Percentiles rank a stretch among this genome's conserved stretches.
Evolutionary conservation across 1,140 invertebrate genomes (phyloP).

Genomic region (Tachypleus tridentatus): DNA sequence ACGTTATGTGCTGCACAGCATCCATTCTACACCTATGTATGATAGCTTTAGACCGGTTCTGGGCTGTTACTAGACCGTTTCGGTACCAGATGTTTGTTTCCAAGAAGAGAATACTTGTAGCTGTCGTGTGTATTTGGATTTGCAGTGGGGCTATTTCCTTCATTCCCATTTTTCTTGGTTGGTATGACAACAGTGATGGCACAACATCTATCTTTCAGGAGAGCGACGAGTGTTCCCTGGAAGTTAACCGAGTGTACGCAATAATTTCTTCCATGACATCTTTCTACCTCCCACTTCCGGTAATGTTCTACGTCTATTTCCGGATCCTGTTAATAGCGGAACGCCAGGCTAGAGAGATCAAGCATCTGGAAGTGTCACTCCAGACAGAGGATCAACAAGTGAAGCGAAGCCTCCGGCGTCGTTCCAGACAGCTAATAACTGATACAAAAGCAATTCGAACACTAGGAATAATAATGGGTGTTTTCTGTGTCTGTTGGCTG

Average conservation of each 20-base stretch:
- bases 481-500: conserved; percentile 92
- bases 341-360: conserved; percentile 28
- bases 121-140: conserved; percentile 75
- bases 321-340: conserved; percentile 56
- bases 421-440: conserved; percentile 25
- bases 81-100: conserved; percentile 79
- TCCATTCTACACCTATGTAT: conserved; percentile 85
- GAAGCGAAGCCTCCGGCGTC: conserved; percentile 22
- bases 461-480: conserved; percentile 83
- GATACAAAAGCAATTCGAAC: conserved; percentile 78
- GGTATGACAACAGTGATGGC: conserved; percentile 43
- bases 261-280: conserved; percentile 58
- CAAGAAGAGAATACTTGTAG: conserved; percentile 65
- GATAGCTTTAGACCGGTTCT: conserved; percentile 66
- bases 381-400: conserved; percentile 22
- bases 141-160: conserved; percentile 76
- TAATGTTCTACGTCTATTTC: conserved; percentile 82
- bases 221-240: conserved; percentile 14
- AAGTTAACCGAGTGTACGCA: conserved; percentile 71
- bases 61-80: conserved; percentile 79
- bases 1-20: conserved; percentile 51
- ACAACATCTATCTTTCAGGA: conserved; percentile 39
- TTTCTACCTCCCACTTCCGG: conserved; percentile 75
- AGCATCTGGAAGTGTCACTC: conserved; percentile 25
- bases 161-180: conserved; percentile 75